Evolutionary conservation across 2,113 vertebrate species (phyloP).

Genomic region (Dicerorhinus sumatrensis): DNA sequence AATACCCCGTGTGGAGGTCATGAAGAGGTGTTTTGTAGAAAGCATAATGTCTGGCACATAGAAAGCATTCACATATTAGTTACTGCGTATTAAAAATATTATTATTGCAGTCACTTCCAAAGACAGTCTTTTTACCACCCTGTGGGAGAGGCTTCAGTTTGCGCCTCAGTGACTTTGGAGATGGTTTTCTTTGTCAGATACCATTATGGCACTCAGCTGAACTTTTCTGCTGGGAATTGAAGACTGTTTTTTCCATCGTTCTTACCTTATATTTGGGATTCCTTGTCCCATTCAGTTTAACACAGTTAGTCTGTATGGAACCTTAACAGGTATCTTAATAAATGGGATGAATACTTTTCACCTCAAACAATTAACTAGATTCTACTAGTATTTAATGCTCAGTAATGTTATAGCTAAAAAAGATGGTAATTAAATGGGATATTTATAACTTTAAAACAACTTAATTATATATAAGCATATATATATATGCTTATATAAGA

Average conservation of each 20-base stretch:
- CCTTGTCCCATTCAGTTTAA: not conserved
- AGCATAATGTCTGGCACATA: not conserved
- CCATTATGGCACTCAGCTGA: not conserved
- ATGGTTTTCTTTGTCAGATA: not conserved
- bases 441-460: not conserved
- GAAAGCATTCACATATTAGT: conserved; percentile 13
- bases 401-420: not conserved
- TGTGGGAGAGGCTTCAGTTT: conserved; percentile 16
- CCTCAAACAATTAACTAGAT: not conserved
- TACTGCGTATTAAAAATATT: not conserved
- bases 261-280: conserved; percentile 35
- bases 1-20: not conserved
- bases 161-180: not conserved
- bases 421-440: not conserved
- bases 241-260: not conserved
- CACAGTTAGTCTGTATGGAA: not conserved
- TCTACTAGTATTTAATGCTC: conserved; percentile 9
- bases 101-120: not conserved
- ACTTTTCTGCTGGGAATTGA: not conserved
- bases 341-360: not conserved
- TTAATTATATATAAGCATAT: not conserved
- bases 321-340: not conserved
- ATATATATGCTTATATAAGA: too few species aligned
- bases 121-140: not conserved
- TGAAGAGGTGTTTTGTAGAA: not conserved